These are phyloP conservation scores for Drosophila nebulosa DNA, from an alignment of 1,140 invertebrate species.

Conservation along the genomic window DNA sequence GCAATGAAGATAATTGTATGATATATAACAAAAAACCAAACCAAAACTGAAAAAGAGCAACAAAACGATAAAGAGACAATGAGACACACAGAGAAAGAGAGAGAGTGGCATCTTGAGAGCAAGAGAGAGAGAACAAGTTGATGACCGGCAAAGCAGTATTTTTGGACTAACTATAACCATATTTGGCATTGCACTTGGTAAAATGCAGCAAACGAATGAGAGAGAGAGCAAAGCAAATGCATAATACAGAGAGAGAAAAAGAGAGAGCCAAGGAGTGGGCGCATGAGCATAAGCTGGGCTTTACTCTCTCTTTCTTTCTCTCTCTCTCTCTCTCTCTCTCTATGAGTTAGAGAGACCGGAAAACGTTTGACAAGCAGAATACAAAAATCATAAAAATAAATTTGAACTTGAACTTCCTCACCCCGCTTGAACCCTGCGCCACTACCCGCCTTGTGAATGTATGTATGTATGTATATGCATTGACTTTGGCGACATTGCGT, in stretches of 20 bases:
- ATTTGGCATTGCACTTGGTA: slow-evolving; percentile 71
- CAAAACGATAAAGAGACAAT: neutral
- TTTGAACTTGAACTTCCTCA: slow-evolving; percentile 72
- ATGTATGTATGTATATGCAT: too few species aligned
- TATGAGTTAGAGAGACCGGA: slow-evolving; percentile 39
- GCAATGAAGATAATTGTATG: neutral
- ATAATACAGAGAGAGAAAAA: neutral
- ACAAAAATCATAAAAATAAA: slow-evolving; percentile 64
- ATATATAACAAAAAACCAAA: neutral
- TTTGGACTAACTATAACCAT: slow-evolving; percentile 64
- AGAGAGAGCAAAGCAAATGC: neutral
- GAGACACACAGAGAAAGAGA: slow-evolving; percentile 9
- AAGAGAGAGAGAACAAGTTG: slow-evolving; percentile 12
- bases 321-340: too few species aligned
- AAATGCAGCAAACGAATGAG: slow-evolving; percentile 34
- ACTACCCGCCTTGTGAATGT: neutral
- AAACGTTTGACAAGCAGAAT: slow-evolving; percentile 30
- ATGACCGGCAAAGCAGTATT: slow-evolving; percentile 23
- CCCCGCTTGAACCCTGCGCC: slow-evolving; percentile 23
- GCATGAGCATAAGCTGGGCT: slow-evolving; percentile 41
- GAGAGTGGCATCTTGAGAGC: too few species aligned
- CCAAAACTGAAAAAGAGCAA: neutral
- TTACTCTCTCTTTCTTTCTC: too few species aligned
- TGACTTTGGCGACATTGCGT: slow-evolving; percentile 8
- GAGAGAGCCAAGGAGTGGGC: slow-evolving; percentile 22